Percentiles rank a stretch among this genome's conserved stretches.
Evolutionary conservation across 2,113 vertebrate genomes (phyloP).

Genomic region (Climacteris rufus): DNA sequence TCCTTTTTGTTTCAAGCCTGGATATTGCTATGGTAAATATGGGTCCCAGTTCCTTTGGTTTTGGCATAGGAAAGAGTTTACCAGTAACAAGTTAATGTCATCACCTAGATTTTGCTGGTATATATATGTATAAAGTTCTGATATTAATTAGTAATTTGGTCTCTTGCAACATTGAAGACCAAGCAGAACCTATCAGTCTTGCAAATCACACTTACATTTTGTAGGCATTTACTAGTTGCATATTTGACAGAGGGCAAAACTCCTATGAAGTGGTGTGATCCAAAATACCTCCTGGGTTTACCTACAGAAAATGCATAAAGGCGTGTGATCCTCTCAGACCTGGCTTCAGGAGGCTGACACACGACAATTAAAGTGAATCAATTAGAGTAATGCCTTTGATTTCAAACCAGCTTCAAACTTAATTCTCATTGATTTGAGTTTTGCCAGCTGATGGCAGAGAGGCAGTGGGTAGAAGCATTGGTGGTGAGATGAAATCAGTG

Average conservation of each 20-base stretch:
- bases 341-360: neutral
- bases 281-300: neutral
- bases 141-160: neutral
- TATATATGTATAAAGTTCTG: neutral
- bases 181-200: neutral
- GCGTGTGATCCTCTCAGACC: neutral
- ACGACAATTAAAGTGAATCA: neutral
- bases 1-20: neutral
- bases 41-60: neutral
- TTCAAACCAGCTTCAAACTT: neutral
- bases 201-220: neutral
- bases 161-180: neutral
- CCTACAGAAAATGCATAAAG: neutral
- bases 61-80: neutral
- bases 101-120: neutral
- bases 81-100: neutral
- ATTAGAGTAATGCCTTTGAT: neutral
- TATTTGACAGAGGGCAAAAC: neutral
- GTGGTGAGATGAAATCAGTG: neutral
- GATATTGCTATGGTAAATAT: neutral
- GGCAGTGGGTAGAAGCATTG: neutral
- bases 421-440: slow-evolving; percentile 6
- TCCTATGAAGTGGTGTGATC: neutral
- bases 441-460: neutral
- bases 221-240: neutral